Base-by-base conservation (phyloP, 2,113 vertebrate species). In the Nycticryphes semicollaris region DNA sequence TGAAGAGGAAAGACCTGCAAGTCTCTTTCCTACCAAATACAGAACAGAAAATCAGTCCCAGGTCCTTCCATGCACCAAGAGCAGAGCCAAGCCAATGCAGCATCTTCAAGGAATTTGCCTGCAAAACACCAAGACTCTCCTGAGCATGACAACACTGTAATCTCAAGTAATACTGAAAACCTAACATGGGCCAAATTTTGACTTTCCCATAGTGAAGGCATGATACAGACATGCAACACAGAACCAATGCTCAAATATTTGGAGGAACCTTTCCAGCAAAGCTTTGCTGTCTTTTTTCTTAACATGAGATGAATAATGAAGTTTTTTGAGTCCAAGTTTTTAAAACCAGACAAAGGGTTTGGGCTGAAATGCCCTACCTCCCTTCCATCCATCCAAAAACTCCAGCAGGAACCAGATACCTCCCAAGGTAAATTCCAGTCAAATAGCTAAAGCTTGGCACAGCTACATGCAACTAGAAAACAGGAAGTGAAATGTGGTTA, bases 361-460 rank as follows among this genome's bases (percentile, higher is more conserved):
- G 30, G 85, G 19, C 48, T 89, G 80, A 78, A 94, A 89, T 89
- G 81, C 35, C 27, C 54, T 47, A 81, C 7, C 27, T 87, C 68
- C 41, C 18, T 59, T 39, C 73, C 56, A 70, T 69, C 30, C 68
- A 69, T 57, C 37, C 64, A 80, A 74, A 93, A 92, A 31, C 68
- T 77, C 45, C 84, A 82, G 28, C 7, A 85, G 69, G 57, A 95
- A 60, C 78, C 57, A 89, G 89, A 83, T 31, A 79, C 31, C 51
- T 86, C 68, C 37, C 84, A 81, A 94, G 64, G 51, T 85, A 80
- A 94, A 95, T 92, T 95, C 79, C 80, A 74, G 76, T 27, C 80
- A 28, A 74, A 16, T 3, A 66, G 54, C 59, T 88, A 77, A 88
- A 83, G 35, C 86, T 90, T 94, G 89, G 73, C 73, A 89, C 43